Evolutionary conservation across 2,888 invertebrate species (phyloP).

Genomic region (Scelioninae gen. 2): DNA sequence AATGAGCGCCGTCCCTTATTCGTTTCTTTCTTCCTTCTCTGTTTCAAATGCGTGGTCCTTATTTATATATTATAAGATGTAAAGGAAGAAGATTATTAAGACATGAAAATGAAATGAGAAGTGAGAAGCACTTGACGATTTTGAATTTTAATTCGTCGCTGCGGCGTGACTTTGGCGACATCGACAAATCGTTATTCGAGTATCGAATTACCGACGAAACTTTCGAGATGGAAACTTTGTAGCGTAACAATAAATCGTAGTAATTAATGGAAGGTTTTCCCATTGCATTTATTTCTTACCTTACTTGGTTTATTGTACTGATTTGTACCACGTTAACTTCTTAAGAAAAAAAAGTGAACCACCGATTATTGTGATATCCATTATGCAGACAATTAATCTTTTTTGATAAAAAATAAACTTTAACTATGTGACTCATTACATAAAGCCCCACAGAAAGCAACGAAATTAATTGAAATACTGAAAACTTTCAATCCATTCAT

Average conservation of each 20-base stretch:
- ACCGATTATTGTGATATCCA: too few relatives aligned
- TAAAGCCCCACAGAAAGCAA: too few relatives aligned
- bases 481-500: too few relatives aligned
- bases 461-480: too few relatives aligned
- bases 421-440: too few relatives aligned
- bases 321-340: conserved; percentile 23
- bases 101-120: conserved; percentile 21
- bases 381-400: too few relatives aligned
- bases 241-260: conserved; percentile 72
- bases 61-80: conserved; percentile 53
- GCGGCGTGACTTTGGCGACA: conserved; percentile 59
- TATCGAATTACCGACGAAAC: conserved; percentile 60
- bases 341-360: conserved; percentile 12
- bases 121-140: conserved; percentile 51
- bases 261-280: conserved; percentile 64
- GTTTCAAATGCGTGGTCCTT: conserved; percentile 53
- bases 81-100: conserved; percentile 50
- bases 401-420: too few relatives aligned
- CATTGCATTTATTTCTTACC: conserved; percentile 49
- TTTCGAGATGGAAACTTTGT: conserved; percentile 64
- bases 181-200: conserved; percentile 59
- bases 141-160: conserved; percentile 55
- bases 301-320: conserved; percentile 15
- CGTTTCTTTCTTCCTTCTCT: conserved; percentile 59
- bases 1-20: conserved; percentile 47